Evolutionary conservation across 2,888 invertebrate genomes (phyloP).

Genomic region (Drosophila niveifrons): DNA sequence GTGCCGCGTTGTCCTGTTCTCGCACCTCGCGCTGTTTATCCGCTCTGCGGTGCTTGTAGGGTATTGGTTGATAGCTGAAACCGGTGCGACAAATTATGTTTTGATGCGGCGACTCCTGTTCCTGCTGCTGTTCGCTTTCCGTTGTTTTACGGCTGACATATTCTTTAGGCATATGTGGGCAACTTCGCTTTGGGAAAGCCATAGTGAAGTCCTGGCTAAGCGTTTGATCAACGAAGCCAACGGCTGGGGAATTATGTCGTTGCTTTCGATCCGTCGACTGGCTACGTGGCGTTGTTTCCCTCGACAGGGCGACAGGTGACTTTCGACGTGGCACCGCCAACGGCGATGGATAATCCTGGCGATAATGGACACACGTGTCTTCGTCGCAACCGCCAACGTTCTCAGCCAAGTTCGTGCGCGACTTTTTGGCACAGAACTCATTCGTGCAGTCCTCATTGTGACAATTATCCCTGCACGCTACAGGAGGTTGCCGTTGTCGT

Average conservation of each 20-base stretch:
- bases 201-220: not conserved
- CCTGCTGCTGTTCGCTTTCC: not conserved
- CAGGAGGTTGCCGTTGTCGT: not conserved
- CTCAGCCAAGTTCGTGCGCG: no score
- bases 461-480: not conserved
- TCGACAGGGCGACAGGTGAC: no score
- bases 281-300: no score
- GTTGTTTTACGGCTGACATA: not conserved
- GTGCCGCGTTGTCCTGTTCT: no score
- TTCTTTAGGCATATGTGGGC: not conserved
- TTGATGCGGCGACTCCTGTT: not conserved
- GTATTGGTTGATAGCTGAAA: slow-evolving; percentile 13
- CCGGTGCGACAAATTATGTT: not conserved
- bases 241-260: not conserved
- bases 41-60: not conserved
- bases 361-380: not conserved
- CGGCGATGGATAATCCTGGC: no score
- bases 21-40: not conserved
- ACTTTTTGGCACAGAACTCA: not conserved
- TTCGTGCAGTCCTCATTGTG: slow-evolving; percentile 1
- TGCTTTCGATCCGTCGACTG: no score
- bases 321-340: no score
- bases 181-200: not conserved
- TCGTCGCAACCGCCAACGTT: not conserved
- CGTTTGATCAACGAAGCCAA: not conserved